phyloP scores from a whole-genome alignment of 2,888 invertebrate species.

The Iselma pallidipennis region DNA sequence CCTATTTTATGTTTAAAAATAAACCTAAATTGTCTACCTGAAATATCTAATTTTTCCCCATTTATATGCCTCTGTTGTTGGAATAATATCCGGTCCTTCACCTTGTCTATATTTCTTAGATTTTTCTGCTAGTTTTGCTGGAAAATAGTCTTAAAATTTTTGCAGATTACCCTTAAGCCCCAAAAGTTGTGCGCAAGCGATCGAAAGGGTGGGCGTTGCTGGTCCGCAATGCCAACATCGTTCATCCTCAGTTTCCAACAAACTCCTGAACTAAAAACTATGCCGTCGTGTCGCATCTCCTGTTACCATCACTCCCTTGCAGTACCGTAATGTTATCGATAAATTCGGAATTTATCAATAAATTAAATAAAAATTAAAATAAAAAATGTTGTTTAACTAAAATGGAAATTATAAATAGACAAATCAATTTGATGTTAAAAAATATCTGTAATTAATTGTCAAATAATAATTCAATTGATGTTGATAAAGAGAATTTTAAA shows the following conservation, averaged over 20 bases:
- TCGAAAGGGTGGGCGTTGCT: slow-evolving; percentile 44
- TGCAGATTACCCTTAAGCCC: background rate
- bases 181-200: slow-evolving; percentile 29
- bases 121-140: background rate
- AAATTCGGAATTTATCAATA: background rate
- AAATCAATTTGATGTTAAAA: background rate
- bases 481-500: slow-evolving; percentile 22
- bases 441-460: slow-evolving; percentile 8
- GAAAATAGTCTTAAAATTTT: no score
- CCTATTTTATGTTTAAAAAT: background rate
- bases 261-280: background rate
- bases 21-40: no score
- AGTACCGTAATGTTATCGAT: slow-evolving; percentile 14
- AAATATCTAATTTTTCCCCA: no score
- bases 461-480: slow-evolving; percentile 12
- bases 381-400: slow-evolving; percentile 1
- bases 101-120: background rate
- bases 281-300: slow-evolving; percentile 3
- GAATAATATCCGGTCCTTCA: background rate
- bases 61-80: no score
- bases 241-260: slow-evolving; percentile 20
- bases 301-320: slow-evolving; percentile 27
- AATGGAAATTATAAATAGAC: slow-evolving; percentile 3
- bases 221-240: slow-evolving; percentile 46
- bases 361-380: background rate